phyloP scores from a whole-genome alignment of 2,888 invertebrate species.

The Cyclophora albipunctata region DNA sequence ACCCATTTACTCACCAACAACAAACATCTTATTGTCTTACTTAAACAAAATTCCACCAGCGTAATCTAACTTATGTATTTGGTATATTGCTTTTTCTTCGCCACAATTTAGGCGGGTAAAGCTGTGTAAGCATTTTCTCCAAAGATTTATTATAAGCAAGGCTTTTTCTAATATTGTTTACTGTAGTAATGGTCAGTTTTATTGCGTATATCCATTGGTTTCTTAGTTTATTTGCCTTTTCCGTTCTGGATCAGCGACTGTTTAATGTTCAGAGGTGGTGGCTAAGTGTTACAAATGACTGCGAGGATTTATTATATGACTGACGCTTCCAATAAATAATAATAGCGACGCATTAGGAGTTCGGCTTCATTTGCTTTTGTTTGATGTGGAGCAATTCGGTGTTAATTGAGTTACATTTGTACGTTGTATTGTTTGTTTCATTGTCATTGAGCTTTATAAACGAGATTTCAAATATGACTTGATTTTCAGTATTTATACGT shows the following conservation, averaged over 20 bases:
- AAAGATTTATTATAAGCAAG: slow-evolving; percentile 63
- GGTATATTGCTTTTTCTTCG: slow-evolving; percentile 45
- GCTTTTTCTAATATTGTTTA: slow-evolving; percentile 68
- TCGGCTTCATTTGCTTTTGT: no score
- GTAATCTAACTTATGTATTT: slow-evolving; percentile 47
- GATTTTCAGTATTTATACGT: no score
- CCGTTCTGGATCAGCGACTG: slow-evolving; percentile 34
- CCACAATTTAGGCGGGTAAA: slow-evolving; percentile 50
- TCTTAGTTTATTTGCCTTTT: slow-evolving; percentile 48
- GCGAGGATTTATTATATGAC: slow-evolving; percentile 8
- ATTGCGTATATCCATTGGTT: slow-evolving; percentile 49
- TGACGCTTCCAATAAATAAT: neutral
- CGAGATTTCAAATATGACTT: no score
- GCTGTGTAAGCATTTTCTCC: slow-evolving; percentile 47
- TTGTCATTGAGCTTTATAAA: no score
- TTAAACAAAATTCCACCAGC: slow-evolving; percentile 32
- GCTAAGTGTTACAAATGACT: slow-evolving; percentile 19
- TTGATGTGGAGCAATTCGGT: no score
- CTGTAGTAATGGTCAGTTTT: slow-evolving; percentile 62
- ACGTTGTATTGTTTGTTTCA: no score
- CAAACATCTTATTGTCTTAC: slow-evolving; percentile 12
- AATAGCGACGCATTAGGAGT: no score
- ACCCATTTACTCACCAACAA: no score
- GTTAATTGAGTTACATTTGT: no score
- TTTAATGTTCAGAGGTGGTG: slow-evolving; percentile 37